phyloP scores from a whole-genome alignment of 2,888 invertebrate genomes.

The Asteroscopus sphinx region DNA sequence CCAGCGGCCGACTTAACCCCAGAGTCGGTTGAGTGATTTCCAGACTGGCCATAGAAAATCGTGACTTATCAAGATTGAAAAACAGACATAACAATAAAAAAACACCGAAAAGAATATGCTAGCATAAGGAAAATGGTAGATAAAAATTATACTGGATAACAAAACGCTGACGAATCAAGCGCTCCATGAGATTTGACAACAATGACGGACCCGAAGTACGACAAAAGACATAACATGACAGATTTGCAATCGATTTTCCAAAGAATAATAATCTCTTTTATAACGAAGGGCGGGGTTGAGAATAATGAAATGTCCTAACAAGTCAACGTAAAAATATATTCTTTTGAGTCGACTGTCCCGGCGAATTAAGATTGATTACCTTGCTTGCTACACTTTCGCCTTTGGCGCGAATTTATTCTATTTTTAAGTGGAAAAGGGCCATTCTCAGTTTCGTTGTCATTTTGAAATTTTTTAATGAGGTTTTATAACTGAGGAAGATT shows the following conservation, averaged over 20 bases:
- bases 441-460: constrained; percentile 46
- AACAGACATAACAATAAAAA: neutral
- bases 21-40: no score
- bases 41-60: no score
- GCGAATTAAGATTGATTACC: constrained; percentile 79
- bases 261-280: constrained; percentile 40
- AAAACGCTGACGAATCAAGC: constrained; percentile 25
- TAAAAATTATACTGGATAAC: constrained; percentile 18
- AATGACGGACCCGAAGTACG: constrained; percentile 33
- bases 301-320: constrained; percentile 70
- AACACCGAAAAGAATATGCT: constrained; percentile 8
- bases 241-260: constrained; percentile 47
- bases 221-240: constrained; percentile 44
- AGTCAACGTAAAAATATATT: constrained; percentile 70
- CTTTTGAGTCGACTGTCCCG: constrained; percentile 76
- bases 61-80: no score
- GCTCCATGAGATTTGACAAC: constrained; percentile 33
- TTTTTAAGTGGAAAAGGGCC: constrained; percentile 58
- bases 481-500: constrained; percentile 45
- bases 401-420: constrained; percentile 60
- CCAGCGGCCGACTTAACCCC: no score
- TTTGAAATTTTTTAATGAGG: constrained; percentile 52
- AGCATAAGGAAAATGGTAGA: constrained; percentile 4
- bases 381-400: constrained; percentile 60
- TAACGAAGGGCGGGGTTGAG: constrained; percentile 39